These are phyloP conservation scores for Alectura lathami DNA, from an alignment of 2,113 vertebrate species.

Conservation along the genomic window DNA sequence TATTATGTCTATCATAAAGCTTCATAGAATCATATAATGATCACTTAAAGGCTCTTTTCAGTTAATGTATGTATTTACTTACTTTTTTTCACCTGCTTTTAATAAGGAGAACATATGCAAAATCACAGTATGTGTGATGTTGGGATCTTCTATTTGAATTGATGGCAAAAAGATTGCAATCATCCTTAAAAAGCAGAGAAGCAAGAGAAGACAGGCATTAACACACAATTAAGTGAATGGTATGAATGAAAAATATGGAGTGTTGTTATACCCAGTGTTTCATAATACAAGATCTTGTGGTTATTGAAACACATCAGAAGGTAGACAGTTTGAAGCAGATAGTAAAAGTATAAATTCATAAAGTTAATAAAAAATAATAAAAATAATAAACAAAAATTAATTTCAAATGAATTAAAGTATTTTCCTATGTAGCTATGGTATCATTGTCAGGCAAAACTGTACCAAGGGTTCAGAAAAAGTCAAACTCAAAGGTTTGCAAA, in stretches of 20 bases:
- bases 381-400: too few species aligned
- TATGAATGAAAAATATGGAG: background rate
- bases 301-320: background rate
- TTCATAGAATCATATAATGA: background rate
- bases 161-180: background rate
- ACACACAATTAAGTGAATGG: background rate
- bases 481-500: background rate
- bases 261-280: background rate
- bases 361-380: too few species aligned
- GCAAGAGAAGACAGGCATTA: background rate
- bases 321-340: background rate
- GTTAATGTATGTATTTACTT: background rate
- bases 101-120: background rate
- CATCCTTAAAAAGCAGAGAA: background rate
- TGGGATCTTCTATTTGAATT: background rate
- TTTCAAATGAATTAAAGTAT: too few species aligned
- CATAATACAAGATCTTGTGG: background rate
- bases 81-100: background rate
- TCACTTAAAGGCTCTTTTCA: background rate
- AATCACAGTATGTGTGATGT: background rate
- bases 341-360: background rate
- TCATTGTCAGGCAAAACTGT: background rate
- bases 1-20: background rate
- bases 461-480: background rate
- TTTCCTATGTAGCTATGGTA: background rate